These are phyloP conservation scores for Onychorhynchus coronatus DNA, from an alignment of 2,113 vertebrate species.

Conservation along the genomic window DNA sequence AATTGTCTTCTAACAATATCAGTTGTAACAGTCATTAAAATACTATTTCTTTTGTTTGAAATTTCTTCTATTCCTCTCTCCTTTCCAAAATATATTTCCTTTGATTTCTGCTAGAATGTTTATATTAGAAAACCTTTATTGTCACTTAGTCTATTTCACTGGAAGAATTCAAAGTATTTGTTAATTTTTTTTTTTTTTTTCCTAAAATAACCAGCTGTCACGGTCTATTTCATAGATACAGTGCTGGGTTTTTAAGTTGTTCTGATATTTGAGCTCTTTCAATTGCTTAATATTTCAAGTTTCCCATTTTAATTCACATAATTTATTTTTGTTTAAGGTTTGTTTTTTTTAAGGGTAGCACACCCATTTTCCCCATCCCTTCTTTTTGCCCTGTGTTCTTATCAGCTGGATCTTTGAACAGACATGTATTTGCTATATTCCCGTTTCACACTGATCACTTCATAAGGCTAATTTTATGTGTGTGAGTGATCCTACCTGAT, in stretches of 20 bases:
- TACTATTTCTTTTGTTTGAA: not conserved
- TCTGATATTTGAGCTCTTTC: not conserved
- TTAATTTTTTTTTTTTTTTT: not conserved
- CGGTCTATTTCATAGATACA: accelerated
- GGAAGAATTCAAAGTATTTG: not conserved
- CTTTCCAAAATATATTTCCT: not conserved
- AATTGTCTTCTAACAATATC: not conserved
- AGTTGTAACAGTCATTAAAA: not conserved
- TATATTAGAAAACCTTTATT: not conserved
- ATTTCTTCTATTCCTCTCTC: not conserved
- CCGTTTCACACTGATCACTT: not conserved
- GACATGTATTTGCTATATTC: accelerated
- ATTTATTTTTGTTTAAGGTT: not conserved
- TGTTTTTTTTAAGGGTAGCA: not conserved
- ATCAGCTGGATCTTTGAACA: not conserved
- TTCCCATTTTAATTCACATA: not conserved
- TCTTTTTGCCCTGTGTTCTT: not conserved
- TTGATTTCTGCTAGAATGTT: not conserved
- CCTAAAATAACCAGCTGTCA: not conserved
- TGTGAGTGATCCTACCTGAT: not conserved
- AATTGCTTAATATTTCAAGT: not conserved
- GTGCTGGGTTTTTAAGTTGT: not conserved
- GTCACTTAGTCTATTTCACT: not conserved
- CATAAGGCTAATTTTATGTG: not conserved
- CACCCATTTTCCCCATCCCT: accelerated